Evolutionary conservation across 2,797 vertebrate genomes (phyloP), one percentile per base, ranked within the genome.

Genomic region (Sebastes aleutianus): DNA sequence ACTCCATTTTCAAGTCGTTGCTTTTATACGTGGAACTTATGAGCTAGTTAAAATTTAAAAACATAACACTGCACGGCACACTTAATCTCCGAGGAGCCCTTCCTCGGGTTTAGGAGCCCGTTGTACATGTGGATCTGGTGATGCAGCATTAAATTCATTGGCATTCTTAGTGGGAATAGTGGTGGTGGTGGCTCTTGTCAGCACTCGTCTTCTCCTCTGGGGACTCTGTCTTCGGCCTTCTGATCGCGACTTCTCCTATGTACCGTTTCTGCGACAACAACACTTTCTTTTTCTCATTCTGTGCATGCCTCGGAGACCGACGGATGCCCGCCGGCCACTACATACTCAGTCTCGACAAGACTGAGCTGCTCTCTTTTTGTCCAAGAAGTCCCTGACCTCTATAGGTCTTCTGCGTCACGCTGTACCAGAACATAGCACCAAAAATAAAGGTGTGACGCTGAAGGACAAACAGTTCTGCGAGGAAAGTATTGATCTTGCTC

Each of bases 131-230:
- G 34, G 65, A 68, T 78, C 18, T 53, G 43, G 31, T 26, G 20
- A 76, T 34, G 59, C 39, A 24, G 57, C 61, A 71, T 62, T 43
- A n/a, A 85, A 74, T 74, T 85, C 29, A 84, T 86, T 79, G 75
- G 75, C 13, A 86, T 63, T 84, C 67, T 32, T 34, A 72, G 56
- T 57, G 61, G 16, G 39, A 54, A 32, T 11, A 16, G 76, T 73
- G 36, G 31, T 73, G 36, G 31, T 69, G 14, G 34, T 14, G 82
- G 61, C 39, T 65, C 59, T 79, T 84, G 73, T 86, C 85, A 85
- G 72, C 36, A 14, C 64, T 83, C 78, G 56, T 22, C 54, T 20
- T 18, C 27, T 83, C 73, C 58, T 67, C 10, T 14, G 47, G 67
- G 67, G 68, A 74, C 36, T 72, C 59, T 53, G 68, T 78, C 43